A percentile compares a stretch with the other conserved stretches of the same genome.
These are phyloP conservation scores for Alexandromys fortis DNA, from an alignment of 2,113 vertebrate species.

Conservation along the genomic window DNA sequence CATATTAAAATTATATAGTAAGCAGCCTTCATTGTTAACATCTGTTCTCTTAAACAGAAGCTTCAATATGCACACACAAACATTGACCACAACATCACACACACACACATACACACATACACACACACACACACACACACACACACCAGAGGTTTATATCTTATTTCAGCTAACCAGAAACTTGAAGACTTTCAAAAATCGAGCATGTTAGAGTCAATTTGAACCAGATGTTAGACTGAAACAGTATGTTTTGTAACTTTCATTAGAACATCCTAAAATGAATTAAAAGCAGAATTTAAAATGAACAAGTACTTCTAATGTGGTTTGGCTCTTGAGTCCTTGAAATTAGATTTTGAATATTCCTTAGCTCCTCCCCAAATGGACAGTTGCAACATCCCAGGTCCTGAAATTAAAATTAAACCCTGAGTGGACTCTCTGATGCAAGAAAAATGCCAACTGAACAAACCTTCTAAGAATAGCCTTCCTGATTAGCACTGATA, in stretches of 20 bases:
- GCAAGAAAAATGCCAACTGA: neutral
- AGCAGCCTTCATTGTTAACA: neutral
- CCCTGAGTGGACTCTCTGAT: neutral
- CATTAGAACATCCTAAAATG: constrained; percentile 52
- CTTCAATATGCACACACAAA: neutral
- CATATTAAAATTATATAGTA: neutral
- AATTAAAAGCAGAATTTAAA: constrained; percentile 61
- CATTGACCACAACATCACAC: neutral
- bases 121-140: neutral
- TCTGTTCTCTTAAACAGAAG: neutral
- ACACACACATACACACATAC: too few species aligned
- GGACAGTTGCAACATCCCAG: neutral
- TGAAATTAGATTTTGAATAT: constrained; percentile 52
- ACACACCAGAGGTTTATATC: neutral
- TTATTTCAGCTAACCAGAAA: constrained; percentile 34
- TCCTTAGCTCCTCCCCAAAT: neutral
- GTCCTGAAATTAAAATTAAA: neutral
- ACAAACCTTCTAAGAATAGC: neutral
- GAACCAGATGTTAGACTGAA: constrained; percentile 49
- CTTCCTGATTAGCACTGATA: neutral
- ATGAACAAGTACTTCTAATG: constrained; percentile 31
- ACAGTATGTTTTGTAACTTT: constrained; percentile 60
- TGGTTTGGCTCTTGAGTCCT: constrained; percentile 34
- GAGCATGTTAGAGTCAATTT: neutral
- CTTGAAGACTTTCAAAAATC: neutral